A percentile compares a stretch with the other conserved stretches of the same genome.
Conservation (phyloP, 2,888 invertebrate genomes). For the Deilephila elpenor region DNA sequence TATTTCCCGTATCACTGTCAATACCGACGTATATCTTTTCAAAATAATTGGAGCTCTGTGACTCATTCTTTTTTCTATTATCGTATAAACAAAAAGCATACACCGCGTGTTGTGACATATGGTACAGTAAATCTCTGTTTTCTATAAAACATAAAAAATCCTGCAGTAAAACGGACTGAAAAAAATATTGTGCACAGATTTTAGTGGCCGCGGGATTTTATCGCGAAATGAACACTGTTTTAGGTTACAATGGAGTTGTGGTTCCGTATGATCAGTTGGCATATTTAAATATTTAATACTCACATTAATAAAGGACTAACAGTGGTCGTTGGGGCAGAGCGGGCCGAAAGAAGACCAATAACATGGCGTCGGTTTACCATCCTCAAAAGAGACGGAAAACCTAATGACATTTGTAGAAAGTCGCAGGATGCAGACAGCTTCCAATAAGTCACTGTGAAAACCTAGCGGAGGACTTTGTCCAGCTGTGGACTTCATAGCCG, state of each 20-base stretch:
- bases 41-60: not conserved
- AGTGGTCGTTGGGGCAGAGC: no score
- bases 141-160: slow-evolving; percentile 17
- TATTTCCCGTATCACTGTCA: not conserved
- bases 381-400: no score
- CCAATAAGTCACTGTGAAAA: no score
- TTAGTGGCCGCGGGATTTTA: slow-evolving; percentile 1
- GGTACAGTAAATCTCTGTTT: slow-evolving; percentile 9
- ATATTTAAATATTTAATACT: no score
- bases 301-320: no score
- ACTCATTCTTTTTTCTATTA: not conserved
- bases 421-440: no score
- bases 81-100: not conserved
- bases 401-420: no score
- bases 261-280: not conserved
- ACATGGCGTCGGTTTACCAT: not conserved
- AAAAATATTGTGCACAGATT: slow-evolving; percentile 7
- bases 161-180: slow-evolving; percentile 11
- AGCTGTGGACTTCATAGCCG: not conserved
- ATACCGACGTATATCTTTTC: not conserved
- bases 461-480: no score
- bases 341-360: not conserved
- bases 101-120: slow-evolving; percentile 15
- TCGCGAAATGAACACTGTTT: not conserved
- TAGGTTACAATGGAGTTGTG: not conserved